phyloP scores from a whole-genome alignment of 92 coral and sea anemone species.

The Actinostola sp. region DNA sequence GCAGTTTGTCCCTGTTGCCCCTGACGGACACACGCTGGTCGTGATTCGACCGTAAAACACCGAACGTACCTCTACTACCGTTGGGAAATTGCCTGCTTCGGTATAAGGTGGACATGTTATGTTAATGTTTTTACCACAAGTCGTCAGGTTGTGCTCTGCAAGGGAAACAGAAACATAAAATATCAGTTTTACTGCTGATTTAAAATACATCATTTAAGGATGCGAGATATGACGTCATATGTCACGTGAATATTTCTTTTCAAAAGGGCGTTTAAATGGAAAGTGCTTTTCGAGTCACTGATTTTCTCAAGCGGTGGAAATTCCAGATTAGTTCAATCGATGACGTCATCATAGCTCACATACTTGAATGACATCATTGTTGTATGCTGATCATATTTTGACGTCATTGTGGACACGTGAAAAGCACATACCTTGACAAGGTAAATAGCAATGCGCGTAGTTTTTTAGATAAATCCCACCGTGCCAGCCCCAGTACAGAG shows the following conservation, averaged over 20 bases:
- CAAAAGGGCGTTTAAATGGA: too few species aligned
- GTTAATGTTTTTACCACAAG: slow-evolving; percentile 20
- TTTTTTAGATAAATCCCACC: background rate
- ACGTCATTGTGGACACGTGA: too few species aligned
- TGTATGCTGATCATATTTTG: too few species aligned
- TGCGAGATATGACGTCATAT: too few species aligned
- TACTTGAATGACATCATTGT: too few species aligned
- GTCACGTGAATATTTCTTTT: too few species aligned
- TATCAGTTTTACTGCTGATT: too few species aligned
- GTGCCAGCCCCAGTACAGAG: slow-evolving; percentile 13
- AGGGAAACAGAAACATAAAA: background rate
- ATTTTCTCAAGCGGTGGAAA: too few species aligned
- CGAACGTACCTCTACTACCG: slow-evolving; percentile 67
- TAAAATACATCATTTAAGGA: background rate
- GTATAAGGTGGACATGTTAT: slow-evolving; percentile 50
- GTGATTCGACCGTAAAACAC: slow-evolving; percentile 53
- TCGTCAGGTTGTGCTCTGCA: slow-evolving; percentile 37
- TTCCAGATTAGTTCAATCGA: too few species aligned
- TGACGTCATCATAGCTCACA: too few species aligned
- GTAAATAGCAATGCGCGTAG: slow-evolving; percentile 25
- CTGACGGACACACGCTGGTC: slow-evolving; percentile 10
- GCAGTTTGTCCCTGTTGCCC: slow-evolving; percentile 32
- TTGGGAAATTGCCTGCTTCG: background rate
- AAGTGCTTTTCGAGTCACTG: too few species aligned
- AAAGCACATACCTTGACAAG: slow-evolving; percentile 51